phyloP scores from a whole-genome alignment of 2,888 invertebrate species.

The Cataglyphis livida region DNA sequence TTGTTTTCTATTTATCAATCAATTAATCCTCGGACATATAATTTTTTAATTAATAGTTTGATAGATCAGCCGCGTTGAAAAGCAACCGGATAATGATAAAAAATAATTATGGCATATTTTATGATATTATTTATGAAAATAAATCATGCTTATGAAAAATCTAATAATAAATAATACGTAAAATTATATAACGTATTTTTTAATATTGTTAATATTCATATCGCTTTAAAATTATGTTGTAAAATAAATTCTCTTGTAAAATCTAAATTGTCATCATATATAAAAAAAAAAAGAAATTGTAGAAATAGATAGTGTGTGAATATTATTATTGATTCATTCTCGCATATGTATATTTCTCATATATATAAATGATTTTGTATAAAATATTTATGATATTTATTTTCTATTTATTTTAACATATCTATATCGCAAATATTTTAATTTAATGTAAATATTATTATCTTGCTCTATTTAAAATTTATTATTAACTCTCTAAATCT shows the following conservation, averaged over 20 bases:
- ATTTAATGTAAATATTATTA: neutral
- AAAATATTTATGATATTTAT: neutral
- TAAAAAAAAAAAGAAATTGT: too few relatives aligned
- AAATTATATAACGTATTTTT: too few relatives aligned
- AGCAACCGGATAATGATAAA: neutral
- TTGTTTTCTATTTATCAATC: constrained; percentile 57
- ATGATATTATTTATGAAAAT: too few relatives aligned
- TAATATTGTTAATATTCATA: too few relatives aligned
- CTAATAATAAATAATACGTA: too few relatives aligned
- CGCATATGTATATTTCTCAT: neutral
- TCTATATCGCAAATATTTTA: neutral
- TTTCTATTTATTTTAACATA: neutral
- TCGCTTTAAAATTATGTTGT: too few relatives aligned
- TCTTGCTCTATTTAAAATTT: neutral
- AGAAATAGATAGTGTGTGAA: neutral
- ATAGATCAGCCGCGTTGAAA: neutral
- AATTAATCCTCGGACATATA: neutral
- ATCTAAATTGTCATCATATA: too few relatives aligned
- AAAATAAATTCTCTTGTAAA: too few relatives aligned
- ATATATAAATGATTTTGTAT: neutral
- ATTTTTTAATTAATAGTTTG: neutral
- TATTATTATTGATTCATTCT: neutral
- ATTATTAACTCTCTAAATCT: neutral
- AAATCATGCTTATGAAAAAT: too few relatives aligned
- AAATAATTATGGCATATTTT: neutral